phyloP scores from a whole-genome alignment of 2,888 invertebrate genomes.

The Philereme vetulata region DNA sequence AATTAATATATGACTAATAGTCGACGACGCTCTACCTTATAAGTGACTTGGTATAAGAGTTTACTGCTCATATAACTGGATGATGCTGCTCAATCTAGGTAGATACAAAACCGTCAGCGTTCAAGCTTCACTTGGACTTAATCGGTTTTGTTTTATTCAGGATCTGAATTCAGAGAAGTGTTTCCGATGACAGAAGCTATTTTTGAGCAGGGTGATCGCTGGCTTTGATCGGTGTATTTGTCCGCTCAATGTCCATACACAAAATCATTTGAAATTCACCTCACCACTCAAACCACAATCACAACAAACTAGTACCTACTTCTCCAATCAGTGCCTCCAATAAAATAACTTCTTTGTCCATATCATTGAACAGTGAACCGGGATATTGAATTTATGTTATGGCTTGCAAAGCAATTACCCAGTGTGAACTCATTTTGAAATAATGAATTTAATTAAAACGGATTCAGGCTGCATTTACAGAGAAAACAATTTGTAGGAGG shows the following conservation, averaged over 20 bases:
- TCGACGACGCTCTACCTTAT: no score
- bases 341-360: conserved; percentile 33
- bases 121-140: no score
- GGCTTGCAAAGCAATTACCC: conserved; percentile 47
- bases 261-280: neutral
- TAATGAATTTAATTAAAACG: conserved; percentile 54
- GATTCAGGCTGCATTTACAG: conserved; percentile 30
- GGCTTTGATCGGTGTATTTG: neutral
- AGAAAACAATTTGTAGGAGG: neutral
- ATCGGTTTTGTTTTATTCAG: no score
- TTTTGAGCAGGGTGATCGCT: no score
- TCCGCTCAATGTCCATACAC: neutral
- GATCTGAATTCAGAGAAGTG: no score
- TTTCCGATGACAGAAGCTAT: no score
- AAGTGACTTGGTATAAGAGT: no score
- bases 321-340: conserved; percentile 17
- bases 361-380: conserved; percentile 41
- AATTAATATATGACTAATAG: no score
- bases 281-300: neutral
- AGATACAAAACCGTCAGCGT: no score
- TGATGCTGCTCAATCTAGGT: no score
- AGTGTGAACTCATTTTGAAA: conserved; percentile 45
- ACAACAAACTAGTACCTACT: conserved; percentile 5
- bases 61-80: no score
- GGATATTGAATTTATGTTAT: conserved; percentile 49